phyloP scores from a whole-genome alignment of 2,888 invertebrate species.

The Oscheius onirici region DNA sequence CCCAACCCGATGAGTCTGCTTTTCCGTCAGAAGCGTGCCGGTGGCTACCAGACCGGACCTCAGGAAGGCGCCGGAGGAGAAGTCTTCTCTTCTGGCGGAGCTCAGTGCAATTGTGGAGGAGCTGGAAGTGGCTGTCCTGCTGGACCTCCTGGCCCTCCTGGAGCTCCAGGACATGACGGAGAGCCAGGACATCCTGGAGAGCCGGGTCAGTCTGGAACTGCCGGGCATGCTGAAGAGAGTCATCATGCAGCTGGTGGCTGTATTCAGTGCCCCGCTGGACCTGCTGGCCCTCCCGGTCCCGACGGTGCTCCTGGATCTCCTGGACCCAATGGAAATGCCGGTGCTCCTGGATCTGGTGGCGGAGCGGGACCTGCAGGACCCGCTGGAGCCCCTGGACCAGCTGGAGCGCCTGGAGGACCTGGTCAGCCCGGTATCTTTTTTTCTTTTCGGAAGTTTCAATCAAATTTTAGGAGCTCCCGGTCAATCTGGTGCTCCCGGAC shows the following conservation, averaged over 20 bases:
- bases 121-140: slow-evolving; percentile 6
- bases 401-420: slow-evolving; percentile 2
- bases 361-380: slow-evolving; percentile 8
- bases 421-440: background rate
- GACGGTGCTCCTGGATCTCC: slow-evolving; percentile 3
- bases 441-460: no score
- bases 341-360: background rate
- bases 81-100: background rate
- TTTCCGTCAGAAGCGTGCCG: background rate
- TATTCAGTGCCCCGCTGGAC: slow-evolving; percentile 8
- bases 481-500: background rate
- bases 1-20: background rate
- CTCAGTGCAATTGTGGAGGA: slow-evolving; percentile 10
- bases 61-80: slow-evolving; percentile 16
- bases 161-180: background rate
- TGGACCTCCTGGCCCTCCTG: slow-evolving; percentile 15
- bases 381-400: slow-evolving; percentile 2
- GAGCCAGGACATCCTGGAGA: slow-evolving; percentile 13
- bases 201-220: background rate
- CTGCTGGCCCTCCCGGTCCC: background rate
- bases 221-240: background rate
- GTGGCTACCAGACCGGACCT: background rate
- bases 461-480: slow-evolving; percentile 1
- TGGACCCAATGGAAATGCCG: slow-evolving; percentile 17
- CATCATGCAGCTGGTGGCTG: background rate